These are phyloP conservation scores for Lampris megalopsis DNA, from an alignment of 2,113 vertebrate genomes.

Conservation along the genomic window DNA sequence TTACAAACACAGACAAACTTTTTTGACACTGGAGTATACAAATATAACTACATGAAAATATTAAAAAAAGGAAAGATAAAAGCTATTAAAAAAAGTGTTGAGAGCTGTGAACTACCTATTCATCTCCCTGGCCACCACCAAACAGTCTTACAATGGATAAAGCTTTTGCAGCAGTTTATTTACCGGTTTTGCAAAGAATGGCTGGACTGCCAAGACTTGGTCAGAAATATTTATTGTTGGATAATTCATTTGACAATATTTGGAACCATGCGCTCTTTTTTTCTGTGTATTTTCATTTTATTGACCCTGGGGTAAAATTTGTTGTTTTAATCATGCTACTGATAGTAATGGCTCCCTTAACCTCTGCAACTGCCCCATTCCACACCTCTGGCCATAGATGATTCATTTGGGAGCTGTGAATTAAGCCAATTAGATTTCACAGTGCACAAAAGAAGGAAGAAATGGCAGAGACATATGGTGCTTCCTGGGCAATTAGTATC, in stretches of 20 bases:
- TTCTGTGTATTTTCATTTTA: background rate
- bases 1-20: too few species aligned
- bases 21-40: too few species aligned
- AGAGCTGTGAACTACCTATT: too few species aligned
- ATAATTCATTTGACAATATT: background rate
- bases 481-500: slow-evolving; percentile 77
- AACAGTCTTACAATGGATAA: too few species aligned
- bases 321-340: slow-evolving; percentile 3
- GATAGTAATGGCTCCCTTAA: background rate
- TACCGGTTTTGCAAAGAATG: background rate
- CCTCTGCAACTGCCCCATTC: slow-evolving; percentile 1
- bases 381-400: slow-evolving; percentile 47
- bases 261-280: background rate
- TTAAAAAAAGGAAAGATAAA: too few species aligned
- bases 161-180: background rate
- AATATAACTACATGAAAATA: too few species aligned
- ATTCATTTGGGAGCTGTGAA: slow-evolving; percentile 71
- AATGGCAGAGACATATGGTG: slow-evolving; percentile 77
- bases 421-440: slow-evolving; percentile 78
- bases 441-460: slow-evolving; percentile 64
- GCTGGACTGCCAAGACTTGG: background rate
- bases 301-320: slow-evolving; percentile 2
- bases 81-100: too few species aligned
- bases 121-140: too few species aligned
- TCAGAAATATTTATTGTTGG: background rate